Evolutionary conservation across 2,113 vertebrate genomes (phyloP), one percentile per base, ranked within the genome.

Genomic region (Pica pica): DNA sequence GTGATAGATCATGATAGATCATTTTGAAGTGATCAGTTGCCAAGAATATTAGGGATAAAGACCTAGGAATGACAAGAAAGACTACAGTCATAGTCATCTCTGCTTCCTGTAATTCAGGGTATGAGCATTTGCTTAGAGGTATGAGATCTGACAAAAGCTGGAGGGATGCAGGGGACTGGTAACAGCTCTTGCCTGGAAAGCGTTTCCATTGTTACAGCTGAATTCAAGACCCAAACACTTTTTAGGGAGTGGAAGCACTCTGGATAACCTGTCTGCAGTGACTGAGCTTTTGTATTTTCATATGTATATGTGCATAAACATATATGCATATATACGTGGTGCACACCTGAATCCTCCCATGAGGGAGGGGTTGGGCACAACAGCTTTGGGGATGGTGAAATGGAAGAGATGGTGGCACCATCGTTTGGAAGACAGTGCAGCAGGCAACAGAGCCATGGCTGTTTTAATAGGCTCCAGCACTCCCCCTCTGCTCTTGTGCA

Each of bases 341-440:
- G 42, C 47, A 53, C 7, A 47, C 10, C 28, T 50, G 39, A 79
- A 20, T 79, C 33, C 26, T 86, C 12, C 37, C 4, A 0, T 24
- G 37, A 81, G 22, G 31, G 49, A 35, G 15, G 33, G 16, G 11
- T 4, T 73, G n/a, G 31, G 35, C 39, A 46, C 2, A 5, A 24
- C 26, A 65, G 5, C 15, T 47, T 69, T 31, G 69, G 44, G 8
- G 9, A 20, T 46, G 39, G 15, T 52, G 67, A 71, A 70, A 44
- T 3, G 11, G 46, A 76, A 46, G 28, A 53, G n/a, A 5, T 0
- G 0, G 3, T 39, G 55, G 24, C 12, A 16, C 74, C n/a, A 20
- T 41, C 30, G 35, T 87, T 85, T 55, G 46, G 31, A 76, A 76
- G 16, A 27, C 0, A 18, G 14, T 21, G 10, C 35, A 89, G 44